Conservation (phyloP, 1,140 invertebrate species). For the Teleopsis dalmanni region DNA sequence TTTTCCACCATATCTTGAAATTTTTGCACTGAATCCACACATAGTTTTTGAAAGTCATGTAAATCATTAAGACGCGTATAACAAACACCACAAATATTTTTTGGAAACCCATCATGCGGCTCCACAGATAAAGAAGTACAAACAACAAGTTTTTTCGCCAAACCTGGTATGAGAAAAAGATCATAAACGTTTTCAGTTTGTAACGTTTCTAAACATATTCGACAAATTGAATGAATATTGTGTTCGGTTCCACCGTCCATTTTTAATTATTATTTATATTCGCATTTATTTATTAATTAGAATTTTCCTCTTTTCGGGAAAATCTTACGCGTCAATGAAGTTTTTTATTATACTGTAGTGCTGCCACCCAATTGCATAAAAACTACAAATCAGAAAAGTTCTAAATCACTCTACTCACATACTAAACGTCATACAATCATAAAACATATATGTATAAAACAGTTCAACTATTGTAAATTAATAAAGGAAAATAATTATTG, state of each 20-base stretch:
- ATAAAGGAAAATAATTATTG: too few species aligned
- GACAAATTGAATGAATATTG: constrained; percentile 33
- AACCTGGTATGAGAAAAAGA: constrained; percentile 33
- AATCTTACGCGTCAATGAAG: too few species aligned
- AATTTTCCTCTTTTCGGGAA: too few species aligned
- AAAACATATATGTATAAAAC: too few species aligned
- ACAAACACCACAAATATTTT: constrained; percentile 34
- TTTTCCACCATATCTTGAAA: constrained; percentile 34
- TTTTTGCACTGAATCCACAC: constrained; percentile 33
- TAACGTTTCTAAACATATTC: constrained; percentile 36
- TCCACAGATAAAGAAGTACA: constrained; percentile 39
- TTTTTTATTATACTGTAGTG: too few species aligned
- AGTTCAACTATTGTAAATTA: too few species aligned
- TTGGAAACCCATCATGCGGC: constrained; percentile 37
- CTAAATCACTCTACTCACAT: too few species aligned
- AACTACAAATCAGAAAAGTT: too few species aligned
- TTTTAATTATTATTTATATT: too few species aligned
- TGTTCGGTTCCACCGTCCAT: neutral
- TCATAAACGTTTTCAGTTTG: constrained; percentile 35
- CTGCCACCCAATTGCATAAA: too few species aligned
- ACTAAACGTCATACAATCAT: too few species aligned
- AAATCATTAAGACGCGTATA: constrained; percentile 31
- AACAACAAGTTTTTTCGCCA: constrained; percentile 35
- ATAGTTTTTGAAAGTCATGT: constrained; percentile 34
- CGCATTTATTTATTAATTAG: too few species aligned